Percentiles rank a stretch among this genome's conserved stretches.
Conservation (phyloP, 2,113 vertebrate species). For the Hymenochirus boettgeri region DNA sequence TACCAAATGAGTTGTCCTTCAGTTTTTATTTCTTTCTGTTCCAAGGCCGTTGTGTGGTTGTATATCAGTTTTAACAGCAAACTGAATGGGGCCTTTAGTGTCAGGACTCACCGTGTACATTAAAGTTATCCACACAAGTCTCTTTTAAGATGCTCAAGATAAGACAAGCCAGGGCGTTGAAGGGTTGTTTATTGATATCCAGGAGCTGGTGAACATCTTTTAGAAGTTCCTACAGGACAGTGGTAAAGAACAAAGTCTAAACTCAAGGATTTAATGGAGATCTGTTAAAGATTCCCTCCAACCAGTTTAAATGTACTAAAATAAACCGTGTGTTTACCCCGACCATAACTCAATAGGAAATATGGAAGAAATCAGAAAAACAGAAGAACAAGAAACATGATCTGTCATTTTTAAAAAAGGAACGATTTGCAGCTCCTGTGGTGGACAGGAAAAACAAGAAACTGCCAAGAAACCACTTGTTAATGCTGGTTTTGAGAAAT, state of each 20-base stretch:
- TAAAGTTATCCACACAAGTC: neutral
- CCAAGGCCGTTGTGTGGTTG: neutral
- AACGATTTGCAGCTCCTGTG: neutral
- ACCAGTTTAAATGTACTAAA: slow-evolving; percentile 38
- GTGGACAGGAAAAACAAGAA: no score
- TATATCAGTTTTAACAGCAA: neutral
- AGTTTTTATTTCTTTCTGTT: no score
- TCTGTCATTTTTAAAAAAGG: slow-evolving; percentile 45
- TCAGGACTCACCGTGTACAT: slow-evolving; percentile 1
- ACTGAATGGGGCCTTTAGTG: neutral
- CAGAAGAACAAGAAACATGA: slow-evolving; percentile 47
- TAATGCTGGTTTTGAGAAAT: neutral
- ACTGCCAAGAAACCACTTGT: no score
- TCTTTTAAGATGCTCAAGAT: neutral
- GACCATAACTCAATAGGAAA: slow-evolving; percentile 36
- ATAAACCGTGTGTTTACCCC: slow-evolving; percentile 25
- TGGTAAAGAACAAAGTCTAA: slow-evolving; percentile 21
- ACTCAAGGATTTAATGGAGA: slow-evolving; percentile 30
- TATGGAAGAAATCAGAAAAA: slow-evolving; percentile 53
- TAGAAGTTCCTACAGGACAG: slow-evolving; percentile 21
- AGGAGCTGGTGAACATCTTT: slow-evolving; percentile 13
- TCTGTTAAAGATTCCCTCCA: slow-evolving; percentile 32
- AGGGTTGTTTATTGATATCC: slow-evolving; percentile 24
- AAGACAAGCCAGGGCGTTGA: slow-evolving; percentile 11
- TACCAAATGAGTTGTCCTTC: no score